phyloP scores from a whole-genome alignment of 2,888 invertebrate genomes.

The Epicampocera succincta region DNA sequence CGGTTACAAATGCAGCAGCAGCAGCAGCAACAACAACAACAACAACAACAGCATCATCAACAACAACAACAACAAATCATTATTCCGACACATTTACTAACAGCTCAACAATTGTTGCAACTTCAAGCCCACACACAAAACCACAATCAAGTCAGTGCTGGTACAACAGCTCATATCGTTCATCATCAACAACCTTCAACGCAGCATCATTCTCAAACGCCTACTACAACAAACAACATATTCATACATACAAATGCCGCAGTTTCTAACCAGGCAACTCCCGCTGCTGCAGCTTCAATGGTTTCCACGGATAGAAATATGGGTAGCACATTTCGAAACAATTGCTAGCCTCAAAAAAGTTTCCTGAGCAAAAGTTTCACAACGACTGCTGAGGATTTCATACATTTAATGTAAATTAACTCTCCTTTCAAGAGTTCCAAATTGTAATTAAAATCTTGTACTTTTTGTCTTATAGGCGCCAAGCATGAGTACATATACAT shows the following conservation, averaged over 20 bases:
- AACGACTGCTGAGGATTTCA: conserved; percentile 48
- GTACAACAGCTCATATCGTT: conserved; percentile 60
- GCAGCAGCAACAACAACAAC: conserved; percentile 73
- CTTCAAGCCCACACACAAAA: conserved; percentile 69
- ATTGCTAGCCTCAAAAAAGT: conserved; percentile 72
- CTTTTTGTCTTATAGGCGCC: conserved; percentile 8
- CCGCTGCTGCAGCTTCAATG: conserved; percentile 66
- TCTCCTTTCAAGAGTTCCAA: not conserved
- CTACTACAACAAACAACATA: conserved; percentile 70
- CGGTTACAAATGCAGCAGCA: conserved; percentile 89
- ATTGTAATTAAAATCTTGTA: conserved; percentile 13
- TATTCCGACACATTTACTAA: conserved; percentile 74
- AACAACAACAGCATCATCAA: conserved; percentile 77
- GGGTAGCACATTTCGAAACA: conserved; percentile 74
- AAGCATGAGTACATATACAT: no score
- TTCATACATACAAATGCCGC: conserved; percentile 70
- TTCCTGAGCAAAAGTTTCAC: conserved; percentile 44
- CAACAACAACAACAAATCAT: conserved; percentile 78
- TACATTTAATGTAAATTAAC: conserved; percentile 58
- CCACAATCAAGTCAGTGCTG: conserved; percentile 43
- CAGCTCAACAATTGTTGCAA: conserved; percentile 76
- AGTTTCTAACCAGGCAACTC: conserved; percentile 54
- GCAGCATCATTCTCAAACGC: conserved; percentile 56
- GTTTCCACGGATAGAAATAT: conserved; percentile 74
- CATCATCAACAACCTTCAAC: conserved; percentile 64